These are phyloP conservation scores for Archips xylosteana DNA, from an alignment of 2,888 invertebrate genomes.

Conservation along the genomic window DNA sequence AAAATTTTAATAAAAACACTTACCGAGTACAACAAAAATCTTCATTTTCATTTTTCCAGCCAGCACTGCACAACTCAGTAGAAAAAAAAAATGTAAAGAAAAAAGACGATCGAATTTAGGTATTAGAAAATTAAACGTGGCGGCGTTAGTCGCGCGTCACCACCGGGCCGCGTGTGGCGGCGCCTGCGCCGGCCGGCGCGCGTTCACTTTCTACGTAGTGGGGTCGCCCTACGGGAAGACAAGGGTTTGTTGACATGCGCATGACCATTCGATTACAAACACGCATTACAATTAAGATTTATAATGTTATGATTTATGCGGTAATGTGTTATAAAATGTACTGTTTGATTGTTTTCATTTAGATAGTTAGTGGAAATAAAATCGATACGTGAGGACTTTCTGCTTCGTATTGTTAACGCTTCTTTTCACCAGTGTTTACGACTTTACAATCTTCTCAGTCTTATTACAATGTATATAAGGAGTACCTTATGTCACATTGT, in stretches of 20 bases:
- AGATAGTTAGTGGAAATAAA: not conserved
- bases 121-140: constrained; percentile 59
- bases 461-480: too few species aligned
- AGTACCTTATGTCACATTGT: too few species aligned
- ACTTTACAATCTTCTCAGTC: too few species aligned
- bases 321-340: not conserved
- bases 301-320: not conserved
- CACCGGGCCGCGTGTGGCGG: constrained; percentile 75
- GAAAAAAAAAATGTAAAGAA: constrained; percentile 44
- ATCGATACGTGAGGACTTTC: not conserved
- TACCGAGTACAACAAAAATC: constrained; percentile 72
- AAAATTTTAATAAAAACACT: constrained; percentile 52
- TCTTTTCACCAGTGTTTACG: not conserved
- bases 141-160: constrained; percentile 75
- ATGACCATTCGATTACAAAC: constrained; percentile 39
- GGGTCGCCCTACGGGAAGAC: constrained; percentile 73
- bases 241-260: constrained; percentile 76
- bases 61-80: constrained; percentile 68
- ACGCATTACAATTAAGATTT: not conserved
- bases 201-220: constrained; percentile 84
- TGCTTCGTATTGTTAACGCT: not conserved
- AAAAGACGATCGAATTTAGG: constrained; percentile 48
- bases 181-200: constrained; percentile 56
- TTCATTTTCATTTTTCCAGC: constrained; percentile 65
- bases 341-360: not conserved